Evolutionary conservation across 2,113 vertebrate genomes (phyloP), one percentile per base, ranked within the genome.

Genomic region (Gopherus flavomarginatus): DNA sequence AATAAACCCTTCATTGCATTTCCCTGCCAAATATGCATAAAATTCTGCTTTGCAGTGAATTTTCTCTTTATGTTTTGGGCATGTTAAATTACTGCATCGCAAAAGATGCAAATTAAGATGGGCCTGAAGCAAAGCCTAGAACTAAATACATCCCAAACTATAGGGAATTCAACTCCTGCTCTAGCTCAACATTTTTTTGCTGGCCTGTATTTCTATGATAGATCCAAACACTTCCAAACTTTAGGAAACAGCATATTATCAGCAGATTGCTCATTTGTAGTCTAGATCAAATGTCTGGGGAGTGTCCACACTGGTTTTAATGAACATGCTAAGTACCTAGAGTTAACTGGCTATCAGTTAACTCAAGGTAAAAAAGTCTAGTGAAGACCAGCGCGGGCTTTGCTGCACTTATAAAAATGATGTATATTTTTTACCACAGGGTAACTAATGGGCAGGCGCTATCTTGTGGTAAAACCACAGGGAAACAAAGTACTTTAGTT

Each of bases 1-100:
- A 62, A 96, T 90, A 97, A 96, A 97, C 83, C 50, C 88, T 92
- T 57, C 13, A 57, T 93, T 95, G 72, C 94, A 27, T 95, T 96
- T 93, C 95, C 69, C 87, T 96, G 90, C 65, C 87, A 95, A 78
- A 93, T 88, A 56, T 94, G 87, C 72, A 72, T 79, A 93, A 31
- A 38, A 52, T 85, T 50, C 88, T 4, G 78, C 53, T 97, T 95
- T 84, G 75, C 93, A 79, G 83, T 87, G 90, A 88, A 93, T 78
- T 62, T 96, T 92, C 65, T 54, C 85, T 96, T 92, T 80, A 88
- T 95, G 94, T 90, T 82, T 42, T 88, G 16, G 19, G 54, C 56
- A 17, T 86, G 7, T 88, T n/a, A 24, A 24, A 86, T 31, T 89
- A 38, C 44, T 35, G 56, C 38, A 5, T 0, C 47, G 62, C 52